Evolutionary conservation across 2,797 vertebrate species (phyloP).

Genomic region (Macrochelys suwanniensis): DNA sequence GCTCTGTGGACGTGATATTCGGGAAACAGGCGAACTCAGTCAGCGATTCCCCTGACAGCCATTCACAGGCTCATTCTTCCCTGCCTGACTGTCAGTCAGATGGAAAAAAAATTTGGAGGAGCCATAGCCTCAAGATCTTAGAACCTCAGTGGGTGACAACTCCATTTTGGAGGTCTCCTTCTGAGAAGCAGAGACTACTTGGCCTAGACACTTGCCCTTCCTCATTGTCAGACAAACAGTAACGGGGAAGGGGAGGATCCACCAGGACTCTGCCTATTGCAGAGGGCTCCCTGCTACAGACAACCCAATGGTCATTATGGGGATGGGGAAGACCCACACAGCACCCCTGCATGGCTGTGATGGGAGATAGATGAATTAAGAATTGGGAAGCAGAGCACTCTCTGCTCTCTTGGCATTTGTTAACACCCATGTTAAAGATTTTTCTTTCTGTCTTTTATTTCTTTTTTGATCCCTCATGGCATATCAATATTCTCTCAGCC

Average conservation of each 20-base stretch:
- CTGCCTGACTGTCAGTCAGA: neutral
- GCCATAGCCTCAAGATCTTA: neutral
- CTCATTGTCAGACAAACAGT: neutral
- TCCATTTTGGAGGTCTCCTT: neutral
- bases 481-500: neutral
- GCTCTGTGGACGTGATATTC: neutral
- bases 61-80: neutral
- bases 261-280: neutral
- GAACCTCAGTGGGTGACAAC: neutral
- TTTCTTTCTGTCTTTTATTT: neutral
- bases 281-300: neutral
- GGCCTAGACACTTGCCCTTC: neutral
- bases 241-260: neutral
- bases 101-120: constrained; percentile 8
- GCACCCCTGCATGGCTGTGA: neutral
- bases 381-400: neutral
- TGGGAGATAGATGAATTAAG: neutral
- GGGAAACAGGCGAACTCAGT: neutral
- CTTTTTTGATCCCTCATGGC: neutral
- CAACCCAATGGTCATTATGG: neutral
- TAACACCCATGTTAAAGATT: neutral
- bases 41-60: neutral
- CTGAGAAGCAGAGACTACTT: neutral
- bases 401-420: neutral
- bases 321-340: neutral